Evolutionary conservation across 1,140 invertebrate species (phyloP), one percentile per base, ranked within the genome.

Genomic region (Bombus sylvicola): DNA sequence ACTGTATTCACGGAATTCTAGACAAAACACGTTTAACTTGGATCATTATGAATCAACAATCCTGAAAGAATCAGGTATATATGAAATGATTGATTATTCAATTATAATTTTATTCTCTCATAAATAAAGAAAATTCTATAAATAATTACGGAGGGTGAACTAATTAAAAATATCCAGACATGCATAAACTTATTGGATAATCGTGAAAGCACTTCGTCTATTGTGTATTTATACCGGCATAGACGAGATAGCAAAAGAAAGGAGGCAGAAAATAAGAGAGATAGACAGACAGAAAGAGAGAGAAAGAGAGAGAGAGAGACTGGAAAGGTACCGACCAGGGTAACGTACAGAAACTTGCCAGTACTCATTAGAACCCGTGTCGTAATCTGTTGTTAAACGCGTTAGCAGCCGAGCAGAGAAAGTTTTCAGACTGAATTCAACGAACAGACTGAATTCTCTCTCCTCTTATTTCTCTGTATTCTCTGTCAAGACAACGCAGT

Each of bases 301-400:
- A 72, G 10, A 62, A n/a, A 62, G 22, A 47, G 37, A 53, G 39
- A 34, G 53, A 72, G 47, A 72, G 18, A 73, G 39, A 72, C 53
- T 80, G 68, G 83, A 86, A 82, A 75, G 69, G 79, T 85, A 81
- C 69, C 9, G 78, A 62, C 47, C 18, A 6, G 43, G 18, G 31
- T 66, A 79, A 62, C 81, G 62, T 87, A 79, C 25, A 77, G 74
- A 75, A 66, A 80, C 37, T 78, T 89, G 78, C 87, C 84, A 85
- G 79, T 83, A 89, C 85, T 89, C 85, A 88, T 88, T 89, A 91
- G 87, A 90, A 85, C 74, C 71, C 62, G 66, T 87, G 69, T 82
- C 80, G 81, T 87, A 89, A 89, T 89, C 76, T 76, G 69, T 81
- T 78, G 76, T 89, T 80, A 89, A 89, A 83, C 25, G 73, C 66